Conservation (phyloP, 2,113 vertebrate genomes). For the Pseudonaja textilis region DNA sequence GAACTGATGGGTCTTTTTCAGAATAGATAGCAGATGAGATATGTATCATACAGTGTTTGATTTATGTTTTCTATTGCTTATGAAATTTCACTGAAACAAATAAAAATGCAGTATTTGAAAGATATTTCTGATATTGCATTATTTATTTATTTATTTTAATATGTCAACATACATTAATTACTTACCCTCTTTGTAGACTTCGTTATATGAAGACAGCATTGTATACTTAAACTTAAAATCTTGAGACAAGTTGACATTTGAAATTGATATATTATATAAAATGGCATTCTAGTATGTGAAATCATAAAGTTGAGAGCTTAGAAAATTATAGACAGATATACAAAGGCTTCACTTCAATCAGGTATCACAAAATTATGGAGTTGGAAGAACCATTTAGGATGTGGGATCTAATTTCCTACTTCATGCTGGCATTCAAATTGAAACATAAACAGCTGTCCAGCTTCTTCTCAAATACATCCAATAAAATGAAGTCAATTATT, state of each 20-base stretch:
- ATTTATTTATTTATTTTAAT: neutral
- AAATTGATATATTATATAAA: neutral
- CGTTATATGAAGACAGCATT: neutral
- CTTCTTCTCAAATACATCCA: neutral
- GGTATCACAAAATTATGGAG: neutral
- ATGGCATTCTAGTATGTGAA: neutral
- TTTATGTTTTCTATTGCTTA: neutral
- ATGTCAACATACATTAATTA: neutral
- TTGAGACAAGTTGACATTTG: neutral
- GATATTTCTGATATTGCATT: neutral
- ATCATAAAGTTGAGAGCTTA: neutral
- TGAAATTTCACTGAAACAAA: rapidly evolving
- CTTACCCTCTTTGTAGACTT: neutral
- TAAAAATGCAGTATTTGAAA: constrained; percentile 1
- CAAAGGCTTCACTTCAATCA: neutral
- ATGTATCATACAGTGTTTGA: rapidly evolving
- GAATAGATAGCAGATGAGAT: neutral
- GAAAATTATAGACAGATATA: rapidly evolving
- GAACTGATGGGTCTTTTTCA: neutral
- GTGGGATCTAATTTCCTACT: neutral
- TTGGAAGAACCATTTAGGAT: neutral
- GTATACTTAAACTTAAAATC: neutral
- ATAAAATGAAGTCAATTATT: neutral
- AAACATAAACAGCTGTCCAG: neutral
- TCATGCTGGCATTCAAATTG: neutral